These are phyloP conservation scores for Pardosa pseudoannulata DNA, from an alignment of 2,888 invertebrate genomes.

Conservation along the genomic window DNA sequence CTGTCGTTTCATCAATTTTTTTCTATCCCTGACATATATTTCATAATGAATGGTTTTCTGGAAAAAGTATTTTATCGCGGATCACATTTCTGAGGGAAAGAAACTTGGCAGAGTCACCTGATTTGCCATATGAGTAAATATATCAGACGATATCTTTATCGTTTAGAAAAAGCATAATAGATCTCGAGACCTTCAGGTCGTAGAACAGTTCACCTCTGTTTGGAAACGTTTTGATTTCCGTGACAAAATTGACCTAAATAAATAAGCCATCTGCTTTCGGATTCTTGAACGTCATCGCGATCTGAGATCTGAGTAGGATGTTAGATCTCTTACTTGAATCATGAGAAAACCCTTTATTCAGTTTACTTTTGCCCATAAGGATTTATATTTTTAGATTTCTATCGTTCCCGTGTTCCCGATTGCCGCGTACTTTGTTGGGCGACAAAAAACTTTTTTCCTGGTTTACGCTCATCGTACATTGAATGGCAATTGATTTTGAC, in stretches of 20 bases:
- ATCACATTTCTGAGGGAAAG: no score
- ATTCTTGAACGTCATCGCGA: background rate
- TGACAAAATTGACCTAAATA: constrained; percentile 61
- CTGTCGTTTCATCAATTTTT: no score
- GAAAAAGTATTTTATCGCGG: no score
- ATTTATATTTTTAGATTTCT: background rate
- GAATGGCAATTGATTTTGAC: background rate
- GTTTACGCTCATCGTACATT: background rate
- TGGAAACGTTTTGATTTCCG: constrained; percentile 38
- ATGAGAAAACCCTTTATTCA: background rate
- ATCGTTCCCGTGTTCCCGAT: background rate
- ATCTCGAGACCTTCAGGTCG: constrained; percentile 27
- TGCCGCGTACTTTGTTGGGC: background rate
- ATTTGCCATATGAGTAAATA: background rate
- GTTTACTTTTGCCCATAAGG: background rate
- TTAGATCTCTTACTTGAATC: background rate
- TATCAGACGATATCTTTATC: background rate
- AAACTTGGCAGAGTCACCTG: background rate
- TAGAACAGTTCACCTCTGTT: constrained; percentile 29
- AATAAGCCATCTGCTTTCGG: constrained; percentile 20
- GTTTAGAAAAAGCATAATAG: constrained; percentile 1
- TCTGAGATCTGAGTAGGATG: background rate
- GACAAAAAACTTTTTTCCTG: background rate
- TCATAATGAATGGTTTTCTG: no score
- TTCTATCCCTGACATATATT: no score